Evolutionary conservation across 2,797 vertebrate genomes (phyloP).

Genomic region (Hirundo rustica): DNA sequence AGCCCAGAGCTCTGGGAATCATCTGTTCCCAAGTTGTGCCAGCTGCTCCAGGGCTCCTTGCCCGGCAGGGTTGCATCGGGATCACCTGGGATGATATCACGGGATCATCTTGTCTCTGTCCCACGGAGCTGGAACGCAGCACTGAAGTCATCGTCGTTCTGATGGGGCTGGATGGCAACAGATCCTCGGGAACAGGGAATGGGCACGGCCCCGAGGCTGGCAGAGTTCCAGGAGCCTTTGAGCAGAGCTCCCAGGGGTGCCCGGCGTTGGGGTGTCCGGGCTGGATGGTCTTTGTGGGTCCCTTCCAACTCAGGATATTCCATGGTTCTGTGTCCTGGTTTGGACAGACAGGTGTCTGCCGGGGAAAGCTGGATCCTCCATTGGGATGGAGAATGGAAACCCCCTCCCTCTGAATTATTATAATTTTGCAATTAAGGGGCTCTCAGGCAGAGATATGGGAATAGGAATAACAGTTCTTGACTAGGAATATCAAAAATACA

Average conservation of each 20-base stretch:
- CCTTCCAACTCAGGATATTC: neutral
- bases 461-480: neutral
- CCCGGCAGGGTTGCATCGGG: neutral
- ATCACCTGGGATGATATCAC: neutral
- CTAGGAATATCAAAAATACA: neutral
- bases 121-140: neutral
- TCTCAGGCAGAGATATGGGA: neutral
- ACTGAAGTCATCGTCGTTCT: neutral
- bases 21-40: fast-evolving
- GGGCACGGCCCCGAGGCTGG: neutral
- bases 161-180: neutral
- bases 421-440: too few relatives aligned
- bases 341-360: neutral
- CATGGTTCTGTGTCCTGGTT: neutral
- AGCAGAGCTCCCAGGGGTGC: fast-evolving
- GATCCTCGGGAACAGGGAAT: neutral
- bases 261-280: too few relatives aligned
- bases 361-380: neutral
- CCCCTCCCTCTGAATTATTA: too few relatives aligned
- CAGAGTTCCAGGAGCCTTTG: neutral
- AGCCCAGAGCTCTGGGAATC: neutral
- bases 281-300: fast-evolving
- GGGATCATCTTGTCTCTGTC: neutral
- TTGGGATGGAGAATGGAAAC: neutral
- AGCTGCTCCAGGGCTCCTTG: neutral